phyloP scores from a whole-genome alignment of 2,888 invertebrate genomes.

The Busseola fusca region DNA sequence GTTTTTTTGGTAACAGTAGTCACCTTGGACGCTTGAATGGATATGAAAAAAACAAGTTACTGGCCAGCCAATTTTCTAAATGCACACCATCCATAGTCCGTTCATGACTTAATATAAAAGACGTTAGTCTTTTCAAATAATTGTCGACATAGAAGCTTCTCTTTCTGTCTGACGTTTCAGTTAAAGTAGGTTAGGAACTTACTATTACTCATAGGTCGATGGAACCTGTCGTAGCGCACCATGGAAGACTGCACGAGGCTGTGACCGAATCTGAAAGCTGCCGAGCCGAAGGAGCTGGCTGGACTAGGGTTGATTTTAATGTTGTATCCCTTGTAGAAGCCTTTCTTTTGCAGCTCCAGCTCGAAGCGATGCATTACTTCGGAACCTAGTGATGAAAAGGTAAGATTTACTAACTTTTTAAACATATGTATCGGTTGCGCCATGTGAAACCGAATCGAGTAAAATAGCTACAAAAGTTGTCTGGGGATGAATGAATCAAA shows the following conservation, averaged over 20 bases:
- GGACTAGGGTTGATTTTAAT: slow-evolving; percentile 92
- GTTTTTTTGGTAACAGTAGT: too few species aligned
- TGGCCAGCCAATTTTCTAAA: neutral
- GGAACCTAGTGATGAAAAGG: slow-evolving; percentile 84
- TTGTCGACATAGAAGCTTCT: neutral
- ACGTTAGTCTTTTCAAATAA: neutral
- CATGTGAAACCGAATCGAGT: neutral
- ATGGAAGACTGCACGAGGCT: slow-evolving; percentile 95
- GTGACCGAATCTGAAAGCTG: slow-evolving; percentile 96
- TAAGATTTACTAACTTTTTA: neutral
- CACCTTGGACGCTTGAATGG: too few species aligned
- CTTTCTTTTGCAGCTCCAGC: slow-evolving; percentile 90
- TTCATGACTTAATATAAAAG: neutral
- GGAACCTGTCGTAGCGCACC: slow-evolving; percentile 92
- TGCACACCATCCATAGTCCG: neutral
- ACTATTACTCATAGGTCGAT: slow-evolving; percentile 92
- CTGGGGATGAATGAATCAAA: neutral
- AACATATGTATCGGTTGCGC: neutral
- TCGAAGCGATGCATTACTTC: slow-evolving; percentile 94
- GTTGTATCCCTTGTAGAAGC: slow-evolving; percentile 92
- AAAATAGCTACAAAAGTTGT: neutral
- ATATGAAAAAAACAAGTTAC: too few species aligned
- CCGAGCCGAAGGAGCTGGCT: slow-evolving; percentile 94
- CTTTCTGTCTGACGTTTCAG: neutral
- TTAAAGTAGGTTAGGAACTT: slow-evolving; percentile 73